Base-by-base conservation (phyloP, 1,140 invertebrate species). In the Wiebesia pumilae region DNA sequence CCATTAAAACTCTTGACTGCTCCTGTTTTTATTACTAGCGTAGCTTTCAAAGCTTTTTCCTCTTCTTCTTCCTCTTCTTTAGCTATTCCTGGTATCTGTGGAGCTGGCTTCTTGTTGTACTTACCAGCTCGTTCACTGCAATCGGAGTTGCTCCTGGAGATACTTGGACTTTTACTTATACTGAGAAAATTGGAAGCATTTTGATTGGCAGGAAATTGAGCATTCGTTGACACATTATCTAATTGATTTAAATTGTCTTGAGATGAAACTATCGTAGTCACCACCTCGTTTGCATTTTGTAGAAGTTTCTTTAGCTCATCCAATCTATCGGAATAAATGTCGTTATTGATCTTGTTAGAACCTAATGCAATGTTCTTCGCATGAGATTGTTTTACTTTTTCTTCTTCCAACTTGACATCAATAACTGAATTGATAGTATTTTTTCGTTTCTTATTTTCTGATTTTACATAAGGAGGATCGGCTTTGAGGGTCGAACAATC, bases 61-160 rank as follows among this genome's bases (percentile, higher is more conserved):
- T 89, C 88, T 24, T 87, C 69, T 12, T 90, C 89, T 0, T 90
- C 85, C 0, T 84, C 81, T 67, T 51, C 38, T 3, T 89, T 24
- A 6, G n/a, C 6, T 35, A 65, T 14, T 62, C 33, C 0, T 33
- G 92, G 92, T 19, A 78, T 89, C 82, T 89, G 92, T 1, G 94
- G 94, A 0, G 94, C 94, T 38, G 90, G 92, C 75, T 91, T 94
- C 83, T 94, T 94, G 54, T 93, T 83, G 71, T 94, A 94, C 78
- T 89, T 93, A 3, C 94, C 94, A 0, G 93, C 92, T 43, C 94
- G 90, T 79, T 87, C 86, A 10, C 67, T 77, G 69, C 58, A 47
- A 38, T 91, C 90, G 0, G 90, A 90, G 81, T 85, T 90, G 40
- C 86, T 90, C 73, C 88, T 87, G 12, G 90, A 90, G 12, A 90